Evolutionary conservation across 2,113 vertebrate species (phyloP).

Genomic region (Semnornis frantzii): DNA sequence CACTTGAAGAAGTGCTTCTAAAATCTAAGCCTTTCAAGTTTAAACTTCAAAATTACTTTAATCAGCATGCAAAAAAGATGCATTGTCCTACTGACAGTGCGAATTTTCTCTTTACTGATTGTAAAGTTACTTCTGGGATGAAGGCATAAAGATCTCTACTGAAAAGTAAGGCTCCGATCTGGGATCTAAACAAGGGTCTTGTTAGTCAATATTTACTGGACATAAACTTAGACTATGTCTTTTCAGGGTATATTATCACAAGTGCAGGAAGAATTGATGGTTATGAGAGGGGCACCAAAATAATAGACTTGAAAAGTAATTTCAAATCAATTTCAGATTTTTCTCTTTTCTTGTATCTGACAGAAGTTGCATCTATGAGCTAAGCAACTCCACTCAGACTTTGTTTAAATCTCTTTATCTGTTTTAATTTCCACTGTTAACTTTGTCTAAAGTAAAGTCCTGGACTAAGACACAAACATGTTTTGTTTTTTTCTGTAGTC

Average conservation of each 20-base stretch:
- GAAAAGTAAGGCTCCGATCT: not conserved
- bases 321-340: not conserved
- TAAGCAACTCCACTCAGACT: not conserved
- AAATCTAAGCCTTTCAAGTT: conserved; percentile 8
- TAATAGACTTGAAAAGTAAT: not conserved
- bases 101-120: conserved; percentile 28
- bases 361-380: not conserved
- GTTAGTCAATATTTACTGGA: not conserved
- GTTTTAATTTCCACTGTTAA: not conserved
- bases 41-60: conserved; percentile 17
- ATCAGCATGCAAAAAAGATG: not conserved
- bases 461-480: not conserved
- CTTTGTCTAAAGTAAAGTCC: not conserved
- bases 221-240: not conserved
- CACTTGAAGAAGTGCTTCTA: not conserved
- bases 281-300: not conserved
- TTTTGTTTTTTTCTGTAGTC: not conserved
- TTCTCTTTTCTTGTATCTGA: not conserved
- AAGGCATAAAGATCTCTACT: not conserved
- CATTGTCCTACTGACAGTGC: not conserved
- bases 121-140: not conserved
- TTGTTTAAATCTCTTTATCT: not conserved
- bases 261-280: not conserved
- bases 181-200: not conserved
- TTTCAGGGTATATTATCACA: not conserved